These are phyloP conservation scores for Hydrolagus colliei DNA, from an alignment of 2,797 vertebrate species.

Conservation along the genomic window DNA sequence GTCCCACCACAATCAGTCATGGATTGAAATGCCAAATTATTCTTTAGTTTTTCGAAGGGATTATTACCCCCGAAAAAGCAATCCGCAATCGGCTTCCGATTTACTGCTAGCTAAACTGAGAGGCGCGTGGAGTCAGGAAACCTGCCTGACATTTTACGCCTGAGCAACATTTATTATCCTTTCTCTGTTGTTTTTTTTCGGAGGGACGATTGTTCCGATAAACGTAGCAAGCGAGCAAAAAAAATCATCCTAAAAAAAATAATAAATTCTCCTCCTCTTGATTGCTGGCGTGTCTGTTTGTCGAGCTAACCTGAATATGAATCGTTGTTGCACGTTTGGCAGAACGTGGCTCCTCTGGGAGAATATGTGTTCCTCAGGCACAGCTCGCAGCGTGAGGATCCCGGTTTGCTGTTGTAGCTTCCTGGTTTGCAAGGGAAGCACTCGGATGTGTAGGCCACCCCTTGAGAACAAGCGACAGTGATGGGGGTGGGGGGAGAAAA, in stretches of 20 bases:
- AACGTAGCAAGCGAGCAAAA: no score
- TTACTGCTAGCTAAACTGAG: no score
- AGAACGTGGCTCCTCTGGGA: slow-evolving; percentile 74
- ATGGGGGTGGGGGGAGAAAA: not conserved
- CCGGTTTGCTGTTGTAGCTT: slow-evolving; percentile 65
- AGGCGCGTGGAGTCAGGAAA: no score
- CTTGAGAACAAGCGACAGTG: slow-evolving; percentile 47
- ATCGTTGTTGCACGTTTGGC: slow-evolving; percentile 66
- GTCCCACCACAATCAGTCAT: no score
- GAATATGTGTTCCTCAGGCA: slow-evolving; percentile 76
- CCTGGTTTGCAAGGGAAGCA: slow-evolving; percentile 94
- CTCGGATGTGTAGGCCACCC: slow-evolving; percentile 90
- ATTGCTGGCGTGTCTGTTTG: not conserved
- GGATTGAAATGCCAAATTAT: no score
- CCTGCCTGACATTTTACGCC: no score
- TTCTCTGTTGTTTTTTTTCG: no score
- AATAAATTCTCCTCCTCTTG: not conserved
- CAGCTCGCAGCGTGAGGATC: slow-evolving; percentile 67
- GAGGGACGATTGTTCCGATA: no score
- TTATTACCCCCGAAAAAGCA: no score
- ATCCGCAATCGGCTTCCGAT: no score
- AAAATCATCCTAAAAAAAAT: not conserved
- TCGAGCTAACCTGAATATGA: slow-evolving; percentile 67
- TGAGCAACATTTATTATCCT: no score
- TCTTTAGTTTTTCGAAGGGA: no score